Percentiles rank a stretch among this genome's conserved stretches.
Evolutionary conservation across 2,797 vertebrate species (phyloP).

Genomic region (Poecilia picta): DNA sequence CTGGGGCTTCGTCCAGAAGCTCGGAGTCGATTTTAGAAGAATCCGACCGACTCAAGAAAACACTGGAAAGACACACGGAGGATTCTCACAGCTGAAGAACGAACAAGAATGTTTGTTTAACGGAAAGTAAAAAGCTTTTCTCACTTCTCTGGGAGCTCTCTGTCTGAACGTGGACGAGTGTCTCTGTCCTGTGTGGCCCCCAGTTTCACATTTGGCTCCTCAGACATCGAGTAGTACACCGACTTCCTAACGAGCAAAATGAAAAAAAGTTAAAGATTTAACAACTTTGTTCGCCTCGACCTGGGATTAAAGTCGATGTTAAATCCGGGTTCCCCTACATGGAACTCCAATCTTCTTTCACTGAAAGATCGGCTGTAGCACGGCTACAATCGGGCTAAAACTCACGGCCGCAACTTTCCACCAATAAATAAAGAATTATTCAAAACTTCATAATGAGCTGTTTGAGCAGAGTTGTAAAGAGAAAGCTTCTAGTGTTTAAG

Average conservation of each 20-base stretch:
- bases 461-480: not conserved
- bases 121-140: not conserved
- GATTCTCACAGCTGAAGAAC: not conserved
- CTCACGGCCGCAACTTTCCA: not conserved
- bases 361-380: not conserved
- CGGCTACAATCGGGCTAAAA: not conserved
- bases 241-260: slow-evolving; percentile 75
- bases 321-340: not conserved
- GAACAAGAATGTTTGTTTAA: not conserved
- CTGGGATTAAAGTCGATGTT: not conserved
- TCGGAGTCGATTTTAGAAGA: slow-evolving; percentile 95
- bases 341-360: not conserved
- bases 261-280: not conserved
- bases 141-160: slow-evolving; percentile 81
- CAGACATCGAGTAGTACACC: slow-evolving; percentile 78
- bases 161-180: slow-evolving; percentile 83
- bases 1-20: slow-evolving; percentile 81
- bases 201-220: slow-evolving; percentile 67
- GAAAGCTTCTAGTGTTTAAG: not conserved
- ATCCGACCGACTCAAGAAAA: slow-evolving; percentile 63
- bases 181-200: slow-evolving; percentile 56
- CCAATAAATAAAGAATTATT: not conserved
- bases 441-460: not conserved
- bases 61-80: slow-evolving; percentile 50
- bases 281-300: not conserved